Evolutionary conservation across 2,888 invertebrate species (phyloP).

Genomic region (Neria commutata): DNA sequence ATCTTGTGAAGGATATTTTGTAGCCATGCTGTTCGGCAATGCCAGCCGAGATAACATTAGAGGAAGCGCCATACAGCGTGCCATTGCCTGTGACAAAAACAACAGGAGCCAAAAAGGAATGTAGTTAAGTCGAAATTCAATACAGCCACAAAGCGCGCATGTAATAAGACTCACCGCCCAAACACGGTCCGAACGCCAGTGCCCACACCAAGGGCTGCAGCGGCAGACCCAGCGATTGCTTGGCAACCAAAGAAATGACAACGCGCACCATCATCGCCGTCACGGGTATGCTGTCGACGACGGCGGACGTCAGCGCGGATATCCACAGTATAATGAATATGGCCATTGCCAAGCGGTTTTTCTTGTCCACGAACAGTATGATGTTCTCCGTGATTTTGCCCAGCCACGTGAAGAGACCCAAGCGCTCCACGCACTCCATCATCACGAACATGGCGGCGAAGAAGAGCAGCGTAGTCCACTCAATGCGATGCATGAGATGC

Average conservation of each 20-base stretch:
- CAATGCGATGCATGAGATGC: constrained; percentile 57
- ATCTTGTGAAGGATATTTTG: constrained; percentile 80
- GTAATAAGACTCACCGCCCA: constrained; percentile 75
- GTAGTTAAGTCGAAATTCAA: too few relatives aligned
- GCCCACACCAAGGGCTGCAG: constrained; percentile 85
- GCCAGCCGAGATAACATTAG: constrained; percentile 90
- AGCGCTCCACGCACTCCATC: constrained; percentile 71
- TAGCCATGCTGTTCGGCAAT: constrained; percentile 93
- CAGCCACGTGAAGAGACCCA: constrained; percentile 82
- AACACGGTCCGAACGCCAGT: constrained; percentile 83
- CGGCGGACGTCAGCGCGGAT: constrained; percentile 84
- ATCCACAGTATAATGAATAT: constrained; percentile 83
- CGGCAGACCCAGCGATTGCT: constrained; percentile 72
- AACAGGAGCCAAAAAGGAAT: too few relatives aligned
- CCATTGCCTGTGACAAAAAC: constrained; percentile 93
- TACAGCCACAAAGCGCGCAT: too few relatives aligned
- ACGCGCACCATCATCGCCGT: constrained; percentile 91
- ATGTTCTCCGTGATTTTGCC: constrained; percentile 73
- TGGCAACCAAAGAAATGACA: constrained; percentile 73
- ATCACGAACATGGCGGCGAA: constrained; percentile 62
- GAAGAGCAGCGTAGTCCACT: constrained; percentile 61
- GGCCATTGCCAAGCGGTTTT: constrained; percentile 72
- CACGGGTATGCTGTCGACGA: constrained; percentile 89
- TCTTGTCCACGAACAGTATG: constrained; percentile 71
- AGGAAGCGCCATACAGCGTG: constrained; percentile 87